A percentile compares a stretch with the other conserved stretches of the same genome.
These are phyloP conservation scores for Saiga tatarica DNA, from an alignment of 2,113 vertebrate genomes.

Conservation along the genomic window DNA sequence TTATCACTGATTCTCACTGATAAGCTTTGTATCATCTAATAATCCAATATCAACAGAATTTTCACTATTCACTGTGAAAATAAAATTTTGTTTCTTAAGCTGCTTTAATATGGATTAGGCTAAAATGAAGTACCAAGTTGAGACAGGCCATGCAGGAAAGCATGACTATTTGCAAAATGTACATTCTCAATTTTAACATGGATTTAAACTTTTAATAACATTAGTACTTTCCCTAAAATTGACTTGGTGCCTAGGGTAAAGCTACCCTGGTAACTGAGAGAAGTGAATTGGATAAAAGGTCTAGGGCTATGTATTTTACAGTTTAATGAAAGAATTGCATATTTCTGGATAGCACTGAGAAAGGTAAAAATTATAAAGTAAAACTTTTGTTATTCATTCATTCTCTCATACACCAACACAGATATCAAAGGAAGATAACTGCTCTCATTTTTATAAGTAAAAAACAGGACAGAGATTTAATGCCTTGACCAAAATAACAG, in stretches of 20 bases:
- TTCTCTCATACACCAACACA: not conserved
- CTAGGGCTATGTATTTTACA: not conserved
- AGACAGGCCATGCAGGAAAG: not conserved
- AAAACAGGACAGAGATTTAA: not conserved
- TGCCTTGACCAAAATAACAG: not conserved
- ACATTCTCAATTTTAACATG: not conserved
- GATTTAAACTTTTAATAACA: not conserved
- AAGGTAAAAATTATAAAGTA: not conserved
- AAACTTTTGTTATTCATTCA: not conserved
- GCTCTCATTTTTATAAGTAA: not conserved
- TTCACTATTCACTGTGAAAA: not conserved
- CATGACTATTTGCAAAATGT: not conserved
- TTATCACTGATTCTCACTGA: not conserved
- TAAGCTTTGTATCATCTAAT: not conserved
- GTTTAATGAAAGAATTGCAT: not conserved
- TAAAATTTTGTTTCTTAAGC: not conserved
- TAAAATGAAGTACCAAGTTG: not conserved
- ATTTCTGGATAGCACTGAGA: not conserved
- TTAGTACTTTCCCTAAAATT: not conserved
- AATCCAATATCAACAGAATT: not conserved
- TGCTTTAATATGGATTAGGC: not conserved
- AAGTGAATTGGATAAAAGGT: not conserved
- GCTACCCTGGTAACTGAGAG: not conserved
- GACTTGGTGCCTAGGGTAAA: not conserved
- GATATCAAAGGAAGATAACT: not conserved